phyloP scores from a whole-genome alignment of 2,888 invertebrate species.

The Arge pagana region DNA sequence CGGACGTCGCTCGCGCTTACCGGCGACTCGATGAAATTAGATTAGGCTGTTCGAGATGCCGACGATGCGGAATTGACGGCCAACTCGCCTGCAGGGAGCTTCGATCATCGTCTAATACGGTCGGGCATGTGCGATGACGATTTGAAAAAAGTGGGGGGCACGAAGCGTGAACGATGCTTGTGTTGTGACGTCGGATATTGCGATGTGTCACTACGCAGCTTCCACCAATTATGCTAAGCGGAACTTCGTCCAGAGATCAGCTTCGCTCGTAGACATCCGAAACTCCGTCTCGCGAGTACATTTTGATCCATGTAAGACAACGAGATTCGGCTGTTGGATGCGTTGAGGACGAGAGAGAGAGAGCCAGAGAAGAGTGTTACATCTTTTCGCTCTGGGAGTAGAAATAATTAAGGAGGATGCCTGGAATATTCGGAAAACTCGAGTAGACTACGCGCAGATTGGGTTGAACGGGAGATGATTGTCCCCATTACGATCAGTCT shows the following conservation, averaged over 20 bases:
- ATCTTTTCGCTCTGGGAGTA: slow-evolving; percentile 21
- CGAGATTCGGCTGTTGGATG: slow-evolving; percentile 29
- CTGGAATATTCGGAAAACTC: slow-evolving; percentile 33
- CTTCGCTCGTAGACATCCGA: too few relatives aligned
- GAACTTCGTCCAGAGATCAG: too few relatives aligned
- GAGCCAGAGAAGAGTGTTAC: slow-evolving; percentile 23
- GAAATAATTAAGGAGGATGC: too few relatives aligned
- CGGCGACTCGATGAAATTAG: too few relatives aligned
- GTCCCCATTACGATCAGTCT: slow-evolving; percentile 48
- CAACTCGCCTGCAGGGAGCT: neutral
- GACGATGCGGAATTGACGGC: too few relatives aligned
- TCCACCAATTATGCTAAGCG: slow-evolving; percentile 44
- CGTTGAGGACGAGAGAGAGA: slow-evolving; percentile 20
- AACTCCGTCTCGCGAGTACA: too few relatives aligned
- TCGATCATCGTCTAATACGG: slow-evolving; percentile 21
- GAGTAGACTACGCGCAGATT: slow-evolving; percentile 11
- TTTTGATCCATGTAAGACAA: too few relatives aligned
- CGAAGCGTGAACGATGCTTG: slow-evolving; percentile 39
- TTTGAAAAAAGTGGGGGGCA: slow-evolving; percentile 34
- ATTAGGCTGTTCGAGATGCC: too few relatives aligned
- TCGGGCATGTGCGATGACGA: slow-evolving; percentile 34
- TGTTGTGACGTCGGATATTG: too few relatives aligned
- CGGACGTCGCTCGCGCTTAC: too few relatives aligned
- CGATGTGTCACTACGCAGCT: slow-evolving; percentile 34
- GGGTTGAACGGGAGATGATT: slow-evolving; percentile 45